Base-by-base conservation (phyloP, 2,797 vertebrate genomes). In the Epinephelus malabaricus region DNA sequence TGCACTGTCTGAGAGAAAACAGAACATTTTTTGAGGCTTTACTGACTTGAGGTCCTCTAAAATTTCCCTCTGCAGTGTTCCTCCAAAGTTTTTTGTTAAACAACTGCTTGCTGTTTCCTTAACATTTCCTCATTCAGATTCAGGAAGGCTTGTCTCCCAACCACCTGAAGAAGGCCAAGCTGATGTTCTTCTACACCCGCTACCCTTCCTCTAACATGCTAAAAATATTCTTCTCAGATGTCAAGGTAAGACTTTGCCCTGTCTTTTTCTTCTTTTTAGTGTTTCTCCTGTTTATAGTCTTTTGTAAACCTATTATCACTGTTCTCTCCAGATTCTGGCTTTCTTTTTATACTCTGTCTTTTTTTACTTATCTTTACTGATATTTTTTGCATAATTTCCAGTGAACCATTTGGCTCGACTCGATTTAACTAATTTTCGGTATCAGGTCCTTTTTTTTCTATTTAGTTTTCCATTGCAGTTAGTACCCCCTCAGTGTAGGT, bases 151-250 rank as follows among this genome's bases (percentile, higher is more conserved):
- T 99, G 89, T 99, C 98, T 83, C 98, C 98, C 21, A 99, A 99
- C 94, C 98, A 99, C 94, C 96, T 99, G 95, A 99, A 99, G 95
- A 99, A 99, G 93, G 98, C 98, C 94, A 99, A 99, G 95, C 96
- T 99, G 89, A 99, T 99, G 98, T 99, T 99, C 96, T 99, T 99
- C 95, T 99, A 99, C 93, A 97, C 97, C 49, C 97, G 98, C 85
- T 99, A 99, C 91, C 98, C 98, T 72, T 99, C 98, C 91, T 99
- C 98, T 95, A 99, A 99, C 95, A 99, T 99, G 98, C 97, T 99
- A 90, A 99, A 99, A 94, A 98, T 98, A 69, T 99, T 95, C 96
- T 99, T 99, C 96, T 98, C 98, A 2, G 98, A 99, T 2, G 98
- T 99, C 85, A 99, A 99, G 98, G 98, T 99, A 96, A 96, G 97